Evolutionary conservation across 1,140 invertebrate genomes (phyloP).

Genomic region (Drosophila lini): DNA sequence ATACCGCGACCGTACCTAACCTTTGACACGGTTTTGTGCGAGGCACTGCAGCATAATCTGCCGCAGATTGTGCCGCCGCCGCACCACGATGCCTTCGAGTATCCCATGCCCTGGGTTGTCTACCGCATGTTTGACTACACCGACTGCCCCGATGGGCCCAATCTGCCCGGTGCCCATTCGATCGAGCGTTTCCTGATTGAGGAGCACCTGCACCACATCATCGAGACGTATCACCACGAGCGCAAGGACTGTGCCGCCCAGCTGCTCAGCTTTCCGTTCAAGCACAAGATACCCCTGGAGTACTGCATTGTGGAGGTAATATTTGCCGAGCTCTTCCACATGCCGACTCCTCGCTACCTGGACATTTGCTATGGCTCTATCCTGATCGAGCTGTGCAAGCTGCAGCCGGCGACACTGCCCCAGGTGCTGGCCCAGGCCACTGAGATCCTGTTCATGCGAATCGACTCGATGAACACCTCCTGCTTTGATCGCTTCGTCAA

Average conservation of each 20-base stretch:
- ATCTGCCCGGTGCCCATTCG: conserved; percentile 97
- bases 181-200: conserved; percentile 99
- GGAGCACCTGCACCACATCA: conserved; percentile 97
- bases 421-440: conserved; percentile 99
- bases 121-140: conserved; percentile 99
- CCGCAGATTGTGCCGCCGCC: conserved; percentile 94
- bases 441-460: conserved; percentile 97
- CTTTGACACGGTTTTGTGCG: conserved; percentile 97
- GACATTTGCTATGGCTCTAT: conserved; percentile 98
- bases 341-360: conserved; percentile 94
- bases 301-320: conserved; percentile 99
- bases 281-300: conserved; percentile 97
- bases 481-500: conserved; percentile 98
- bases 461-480: conserved; percentile 98
- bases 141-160: conserved; percentile 97
- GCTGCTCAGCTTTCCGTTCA: conserved; percentile 96
- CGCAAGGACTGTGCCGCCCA: conserved; percentile 97
- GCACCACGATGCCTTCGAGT: conserved; percentile 94
- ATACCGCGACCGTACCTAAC: conserved; percentile 97
- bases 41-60: conserved; percentile 97
- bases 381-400: conserved; percentile 98
- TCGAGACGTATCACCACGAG: conserved; percentile 94
- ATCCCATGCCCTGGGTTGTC: conserved; percentile 95
- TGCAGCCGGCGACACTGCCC: conserved; percentile 98
- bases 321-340: conserved; percentile 96